phyloP scores from a whole-genome alignment of 2,113 vertebrate species.

The Lycocorax pyrrhopterus region DNA sequence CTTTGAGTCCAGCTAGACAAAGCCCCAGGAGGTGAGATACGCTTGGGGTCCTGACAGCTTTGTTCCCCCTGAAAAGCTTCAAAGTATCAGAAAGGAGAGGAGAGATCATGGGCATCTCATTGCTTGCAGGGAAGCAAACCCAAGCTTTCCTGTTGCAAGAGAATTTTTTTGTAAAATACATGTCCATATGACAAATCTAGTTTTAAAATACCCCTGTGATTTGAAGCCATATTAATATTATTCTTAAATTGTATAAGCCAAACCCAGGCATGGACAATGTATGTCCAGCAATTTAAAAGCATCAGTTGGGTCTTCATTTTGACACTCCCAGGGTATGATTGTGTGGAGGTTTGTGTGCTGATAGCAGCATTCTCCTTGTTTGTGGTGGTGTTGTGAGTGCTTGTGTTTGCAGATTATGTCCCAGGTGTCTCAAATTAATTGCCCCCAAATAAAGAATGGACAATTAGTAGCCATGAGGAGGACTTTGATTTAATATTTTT shows the following conservation, averaged over 20 bases:
- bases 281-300: not conserved
- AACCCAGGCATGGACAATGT: not conserved
- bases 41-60: not conserved
- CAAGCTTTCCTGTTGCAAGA: not conserved
- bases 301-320: not conserved
- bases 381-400: not conserved
- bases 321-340: fast-evolving
- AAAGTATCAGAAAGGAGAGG: not conserved
- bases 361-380: not conserved
- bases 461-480: not conserved
- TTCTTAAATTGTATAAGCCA: not conserved
- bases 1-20: not conserved
- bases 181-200: fast-evolving
- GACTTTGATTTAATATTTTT: not conserved
- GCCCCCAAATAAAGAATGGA: not conserved
- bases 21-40: not conserved
- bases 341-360: not conserved
- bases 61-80: not conserved
- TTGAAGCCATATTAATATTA: not conserved
- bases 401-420: not conserved
- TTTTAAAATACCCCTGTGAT: not conserved
- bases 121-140: not conserved
- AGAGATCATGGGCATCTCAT: not conserved
- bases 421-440: not conserved
- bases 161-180: not conserved